Evolutionary conservation across 2,113 vertebrate species (phyloP).

Genomic region (Neodon shergylaensis): DNA sequence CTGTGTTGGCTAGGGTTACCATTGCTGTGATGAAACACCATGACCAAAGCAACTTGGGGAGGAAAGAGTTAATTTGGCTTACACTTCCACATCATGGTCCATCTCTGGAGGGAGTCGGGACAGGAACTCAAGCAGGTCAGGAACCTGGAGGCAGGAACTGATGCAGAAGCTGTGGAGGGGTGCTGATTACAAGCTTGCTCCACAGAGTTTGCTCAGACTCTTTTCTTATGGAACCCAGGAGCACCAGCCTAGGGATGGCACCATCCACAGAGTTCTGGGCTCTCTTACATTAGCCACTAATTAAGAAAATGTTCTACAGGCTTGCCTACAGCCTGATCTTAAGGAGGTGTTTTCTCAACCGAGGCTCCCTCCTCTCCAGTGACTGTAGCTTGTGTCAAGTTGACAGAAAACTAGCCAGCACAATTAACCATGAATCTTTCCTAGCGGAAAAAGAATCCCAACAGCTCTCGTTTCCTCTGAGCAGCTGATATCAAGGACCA

Average conservation of each 20-base stretch:
- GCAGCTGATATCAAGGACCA: neutral
- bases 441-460: neutral
- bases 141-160: neutral
- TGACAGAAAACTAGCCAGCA: neutral
- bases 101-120: neutral
- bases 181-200: neutral
- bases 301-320: neutral
- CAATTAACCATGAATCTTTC: neutral
- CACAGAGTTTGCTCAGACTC: neutral
- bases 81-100: neutral
- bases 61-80: neutral
- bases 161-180: neutral
- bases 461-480: conserved; percentile 18
- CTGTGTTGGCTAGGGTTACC: too few relatives aligned
- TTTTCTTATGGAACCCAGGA: neutral
- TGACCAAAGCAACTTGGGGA: neutral
- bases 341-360: neutral
- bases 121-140: neutral
- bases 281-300: neutral
- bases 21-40: neutral
- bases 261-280: neutral
- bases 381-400: neutral
- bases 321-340: neutral
- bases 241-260: neutral
- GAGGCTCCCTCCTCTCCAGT: neutral